Evolutionary conservation across 2,888 invertebrate species (phyloP), one percentile per base, ranked within the genome.

Genomic region (Dendrolimus houi): DNA sequence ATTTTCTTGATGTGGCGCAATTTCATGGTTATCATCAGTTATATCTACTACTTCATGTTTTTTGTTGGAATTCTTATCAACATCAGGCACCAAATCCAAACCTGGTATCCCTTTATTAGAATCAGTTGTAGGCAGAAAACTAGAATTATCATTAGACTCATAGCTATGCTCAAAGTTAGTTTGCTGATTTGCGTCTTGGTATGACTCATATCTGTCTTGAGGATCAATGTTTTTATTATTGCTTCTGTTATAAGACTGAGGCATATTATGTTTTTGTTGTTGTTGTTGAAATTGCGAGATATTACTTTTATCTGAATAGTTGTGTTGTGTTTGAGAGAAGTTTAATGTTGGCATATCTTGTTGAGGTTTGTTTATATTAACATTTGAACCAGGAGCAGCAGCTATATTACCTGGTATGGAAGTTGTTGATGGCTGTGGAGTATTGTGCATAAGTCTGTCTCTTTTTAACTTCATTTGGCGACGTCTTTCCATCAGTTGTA

Each of bases 391-490:
- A 54, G 79, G 67, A 47, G 75, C 69, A 59, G 75, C 61, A 61
- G 73, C 57, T 56, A 65, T 71, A 72, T 73, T 78, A 65, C 60
- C 62, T 57, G 62, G 53, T 17, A 59, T 53, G 55, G 47, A 41
- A 52, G 64, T 59, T 58, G 70, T 75, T 41, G 71, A 65, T 12
- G 76, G 70, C 55, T 81, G 72, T 12, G 69, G 59, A 8, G 65
- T 57, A 59, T 65, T 74, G 55, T 71, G 73, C 57, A 79, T 61
- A 9, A 88, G 74, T 10, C 70, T 67, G 41, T 79, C 85, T 64
- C 94, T 91, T 76, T 94, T 94, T 60, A 92, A 92, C 56, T 95
- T 93, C 96, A 97, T 96, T 75, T 95, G 94, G 73, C 95, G 94
- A n/a, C 96, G 92, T 13, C 96, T 91, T 68, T 96, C 95, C 57